Percentiles rank a stretch among this genome's conserved stretches.
These are phyloP conservation scores for Coreoperca whiteheadi DNA, from an alignment of 2,113 vertebrate species.

Conservation along the genomic window DNA sequence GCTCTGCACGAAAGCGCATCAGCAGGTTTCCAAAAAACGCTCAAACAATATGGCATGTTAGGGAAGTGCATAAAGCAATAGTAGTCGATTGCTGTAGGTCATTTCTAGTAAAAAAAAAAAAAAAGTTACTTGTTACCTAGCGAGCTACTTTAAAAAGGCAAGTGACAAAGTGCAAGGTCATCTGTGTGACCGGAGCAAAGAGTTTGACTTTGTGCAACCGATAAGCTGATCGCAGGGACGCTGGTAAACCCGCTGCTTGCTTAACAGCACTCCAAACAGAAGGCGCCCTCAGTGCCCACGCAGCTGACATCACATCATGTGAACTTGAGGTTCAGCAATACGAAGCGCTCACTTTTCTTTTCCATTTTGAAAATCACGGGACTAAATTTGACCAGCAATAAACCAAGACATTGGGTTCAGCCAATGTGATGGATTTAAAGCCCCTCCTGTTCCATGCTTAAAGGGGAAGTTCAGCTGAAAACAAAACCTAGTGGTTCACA, in stretches of 20 bases:
- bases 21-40: background rate
- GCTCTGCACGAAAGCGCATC: background rate
- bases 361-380: background rate
- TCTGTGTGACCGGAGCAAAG: background rate
- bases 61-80: background rate
- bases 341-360: background rate
- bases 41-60: background rate
- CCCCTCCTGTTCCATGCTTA: background rate
- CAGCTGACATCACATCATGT: background rate
- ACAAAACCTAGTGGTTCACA: slow-evolving; percentile 3
- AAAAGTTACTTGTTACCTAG: background rate
- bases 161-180: background rate
- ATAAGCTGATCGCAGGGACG: background rate
- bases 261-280: background rate
- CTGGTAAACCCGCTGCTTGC: background rate
- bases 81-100: background rate
- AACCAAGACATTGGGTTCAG: background rate
- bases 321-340: too few species aligned
- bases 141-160: background rate
- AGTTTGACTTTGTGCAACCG: too few species aligned
- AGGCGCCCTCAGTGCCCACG: too few species aligned
- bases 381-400: background rate
- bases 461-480: slow-evolving; percentile 13
- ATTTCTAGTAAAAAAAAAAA: background rate
- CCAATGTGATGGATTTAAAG: background rate